Evolutionary conservation across 1,140 invertebrate species (phyloP), one percentile per base, ranked within the genome.

Genomic region (Nautilus pompilius): DNA sequence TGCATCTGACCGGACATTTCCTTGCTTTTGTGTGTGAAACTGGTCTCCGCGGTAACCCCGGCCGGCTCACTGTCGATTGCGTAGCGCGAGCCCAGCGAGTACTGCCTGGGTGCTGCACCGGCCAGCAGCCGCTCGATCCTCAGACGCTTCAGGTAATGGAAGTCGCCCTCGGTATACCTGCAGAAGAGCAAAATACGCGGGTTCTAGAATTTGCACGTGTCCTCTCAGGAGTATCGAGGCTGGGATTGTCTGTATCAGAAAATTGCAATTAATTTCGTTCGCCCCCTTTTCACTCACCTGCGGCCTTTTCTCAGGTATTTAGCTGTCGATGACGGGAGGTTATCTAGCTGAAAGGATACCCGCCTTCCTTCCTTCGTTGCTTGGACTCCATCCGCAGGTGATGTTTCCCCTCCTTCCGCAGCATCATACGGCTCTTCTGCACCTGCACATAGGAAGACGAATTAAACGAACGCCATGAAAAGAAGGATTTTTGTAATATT

Each of bases 151-250:
- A 80, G 62, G 61, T 80, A 68, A 57, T 78, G 76, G 48, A 75
- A 78, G 59, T 80, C 78, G 1, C 78, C 76, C 24, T 78, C 76
- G n/a, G 74, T 76, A 41, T 76, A 76, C 53, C 77, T 78, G 54
- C 10, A 64, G 54, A 5, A 17, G 60, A 46, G 29, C 54, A 59
- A 51, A 28, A 29, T 28, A 58, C 20, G 5, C 49, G 26, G 17
- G 58, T 46, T 22, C 20, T 24, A 30, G 20, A 5, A 45, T n/a
- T n/a, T n/a, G n/a, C n/a, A n/a, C n/a, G n/a, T n/a, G n/a, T n/a
- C n/a, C n/a, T n/a, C n/a, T n/a, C n/a, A n/a, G n/a, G n/a, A n/a
- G n/a, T n/a, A n/a, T n/a, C n/a, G n/a, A n/a, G n/a, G n/a, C n/a
- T n/a, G n/a, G n/a, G n/a, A n/a, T n/a, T n/a, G n/a, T n/a, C n/a